Evolutionary conservation across 1,140 invertebrate species (phyloP).

Genomic region (Diabrotica virgifera): DNA sequence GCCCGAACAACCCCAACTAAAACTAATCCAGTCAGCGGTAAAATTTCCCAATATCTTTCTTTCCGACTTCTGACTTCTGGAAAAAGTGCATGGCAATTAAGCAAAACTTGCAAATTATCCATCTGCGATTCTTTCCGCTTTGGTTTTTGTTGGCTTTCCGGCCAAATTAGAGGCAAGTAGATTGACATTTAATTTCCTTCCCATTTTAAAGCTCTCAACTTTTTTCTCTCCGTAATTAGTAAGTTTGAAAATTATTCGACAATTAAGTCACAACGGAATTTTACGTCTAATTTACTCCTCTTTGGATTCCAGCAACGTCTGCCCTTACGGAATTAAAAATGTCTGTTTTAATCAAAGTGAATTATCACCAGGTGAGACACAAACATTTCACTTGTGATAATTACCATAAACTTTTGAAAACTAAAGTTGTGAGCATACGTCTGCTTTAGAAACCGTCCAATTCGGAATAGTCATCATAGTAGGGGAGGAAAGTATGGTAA

Average conservation of each 20-base stretch:
- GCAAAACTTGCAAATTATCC: conserved; percentile 8
- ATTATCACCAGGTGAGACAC: no score
- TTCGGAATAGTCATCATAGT: no score
- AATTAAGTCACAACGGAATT: conserved; percentile 7
- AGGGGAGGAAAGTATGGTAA: no score
- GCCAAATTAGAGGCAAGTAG: conserved; percentile 11
- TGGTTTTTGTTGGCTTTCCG: conserved; percentile 9
- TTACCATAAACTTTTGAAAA: no score
- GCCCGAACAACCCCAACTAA: no score
- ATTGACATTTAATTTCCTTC: conserved; percentile 15
- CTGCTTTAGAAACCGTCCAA: no score
- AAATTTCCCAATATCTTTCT: not conserved
- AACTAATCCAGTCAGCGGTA: not conserved
- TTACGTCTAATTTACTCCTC: conserved; percentile 2
- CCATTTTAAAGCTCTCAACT: conserved; percentile 9
- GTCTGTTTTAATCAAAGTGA: no score
- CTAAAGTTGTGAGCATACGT: no score
- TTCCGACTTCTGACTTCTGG: not conserved
- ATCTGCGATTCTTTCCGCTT: not conserved
- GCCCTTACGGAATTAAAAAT: no score
- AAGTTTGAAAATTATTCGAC: conserved; percentile 6
- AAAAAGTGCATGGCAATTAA: conserved; percentile 7
- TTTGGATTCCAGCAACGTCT: not conserved
- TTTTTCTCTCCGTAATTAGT: conserved; percentile 7
- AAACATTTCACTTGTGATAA: no score